Base-by-base conservation (phyloP, 1,140 invertebrate genomes). In the Nasonia longicornis region DNA sequence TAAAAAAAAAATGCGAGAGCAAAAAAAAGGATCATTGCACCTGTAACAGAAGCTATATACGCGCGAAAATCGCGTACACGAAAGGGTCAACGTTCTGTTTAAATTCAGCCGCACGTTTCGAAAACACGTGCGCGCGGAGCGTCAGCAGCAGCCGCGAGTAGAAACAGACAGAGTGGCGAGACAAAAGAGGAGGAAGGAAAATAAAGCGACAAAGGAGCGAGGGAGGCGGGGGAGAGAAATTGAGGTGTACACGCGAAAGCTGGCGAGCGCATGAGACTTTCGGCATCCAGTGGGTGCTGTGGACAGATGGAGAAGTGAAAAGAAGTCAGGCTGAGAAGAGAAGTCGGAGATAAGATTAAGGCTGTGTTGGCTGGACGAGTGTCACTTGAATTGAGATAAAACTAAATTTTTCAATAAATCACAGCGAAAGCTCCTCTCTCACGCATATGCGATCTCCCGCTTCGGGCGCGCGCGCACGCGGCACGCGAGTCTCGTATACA, bases 51-150 rank as follows among this genome's bases (percentile, higher is more conserved):
- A 58, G 52, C 16, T 20, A 52, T 35, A 35, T 35, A 35, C 31
- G 31, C 12, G 48, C 48, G 16, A 3, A 58, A 58, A 58, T 20
- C 16, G 52, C 52, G 52, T 58, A n/a, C 6, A 4, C 52, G 52
- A 16, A 58, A 58, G 52, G 52, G 20, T 58, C 52, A 58, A 58
- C 52, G 52, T 20, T 58, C 52, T 58, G 16, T 58, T 58, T 58
- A 58, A 58, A 58, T 58, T 58, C 52, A 66, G 64, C 16, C 64
- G 22, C 64, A 29, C 22, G 64, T 10, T 29, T 31, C 64, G 26
- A 67, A 67, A 67, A 67, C 64, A 67, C 64, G 64, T 67, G 64
- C 64, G 64, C 29, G 64, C 29, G 3, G 58, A n/a, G n/a, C 58
- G 20, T 63, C 58, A 63, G 64, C 64, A 10, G 48, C 52, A 58